Evolutionary conservation across 2,113 vertebrate genomes (phyloP).

Genomic region (Geococcyx californianus): DNA sequence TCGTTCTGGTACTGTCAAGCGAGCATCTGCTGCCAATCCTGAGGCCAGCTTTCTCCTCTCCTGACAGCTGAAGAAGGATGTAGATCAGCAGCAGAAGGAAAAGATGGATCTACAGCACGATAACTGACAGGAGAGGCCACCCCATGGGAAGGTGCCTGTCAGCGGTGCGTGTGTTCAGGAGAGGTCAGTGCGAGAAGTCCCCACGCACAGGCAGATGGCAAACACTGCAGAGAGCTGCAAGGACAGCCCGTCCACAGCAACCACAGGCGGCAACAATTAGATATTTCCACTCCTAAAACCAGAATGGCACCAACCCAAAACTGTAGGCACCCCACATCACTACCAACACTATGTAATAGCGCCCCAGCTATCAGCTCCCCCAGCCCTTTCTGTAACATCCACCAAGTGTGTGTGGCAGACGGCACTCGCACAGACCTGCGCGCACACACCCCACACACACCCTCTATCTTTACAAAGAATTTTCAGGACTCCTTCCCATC

Average conservation of each 20-base stretch:
- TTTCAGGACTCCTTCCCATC: not conserved
- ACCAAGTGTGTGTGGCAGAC: accelerated
- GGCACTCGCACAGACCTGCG: accelerated
- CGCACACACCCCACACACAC: not conserved
- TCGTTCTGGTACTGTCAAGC: not conserved
- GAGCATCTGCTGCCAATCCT: not conserved
- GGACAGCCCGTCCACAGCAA: not conserved
- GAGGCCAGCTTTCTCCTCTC: not conserved
- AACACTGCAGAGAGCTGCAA: not conserved
- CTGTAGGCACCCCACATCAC: accelerated
- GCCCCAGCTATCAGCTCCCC: not conserved
- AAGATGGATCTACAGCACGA: accelerated
- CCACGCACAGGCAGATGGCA: not conserved
- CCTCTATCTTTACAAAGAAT: not conserved
- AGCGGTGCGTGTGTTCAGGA: accelerated
- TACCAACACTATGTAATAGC: accelerated
- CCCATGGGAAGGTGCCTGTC: not conserved
- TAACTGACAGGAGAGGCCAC: not conserved
- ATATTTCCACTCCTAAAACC: not conserved
- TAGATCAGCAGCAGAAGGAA: not conserved
- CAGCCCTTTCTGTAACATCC: not conserved
- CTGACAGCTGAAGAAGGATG: not conserved
- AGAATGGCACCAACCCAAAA: accelerated
- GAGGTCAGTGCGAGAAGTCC: not conserved
- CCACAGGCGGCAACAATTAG: accelerated